Conservation (phyloP, 1,140 invertebrate genomes). For the Heliconius hermathena region DNA sequence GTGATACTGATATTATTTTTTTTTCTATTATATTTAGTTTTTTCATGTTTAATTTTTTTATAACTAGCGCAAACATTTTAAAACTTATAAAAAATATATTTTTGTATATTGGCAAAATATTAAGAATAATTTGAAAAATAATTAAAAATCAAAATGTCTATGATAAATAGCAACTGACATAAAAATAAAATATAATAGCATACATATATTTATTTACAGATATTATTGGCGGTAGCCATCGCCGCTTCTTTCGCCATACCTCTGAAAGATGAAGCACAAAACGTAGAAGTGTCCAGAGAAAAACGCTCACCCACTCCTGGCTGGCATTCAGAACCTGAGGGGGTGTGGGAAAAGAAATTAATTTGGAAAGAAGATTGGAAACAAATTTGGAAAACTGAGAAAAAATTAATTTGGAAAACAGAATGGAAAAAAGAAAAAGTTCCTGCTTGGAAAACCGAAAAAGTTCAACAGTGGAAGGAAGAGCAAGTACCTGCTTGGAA, state of each 20-base stretch:
- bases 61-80: too few species aligned
- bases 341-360: constrained; percentile 88
- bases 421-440: constrained; percentile 84
- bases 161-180: not conserved
- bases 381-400: constrained; percentile 87
- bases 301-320: constrained; percentile 63
- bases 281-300: constrained; percentile 54
- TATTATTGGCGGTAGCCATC: constrained; percentile 61
- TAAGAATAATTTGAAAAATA: not conserved
- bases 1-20: too few species aligned
- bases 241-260: constrained; percentile 61
- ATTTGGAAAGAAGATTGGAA: constrained; percentile 90
- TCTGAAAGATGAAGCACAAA: constrained; percentile 54
- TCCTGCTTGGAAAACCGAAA: constrained; percentile 84
- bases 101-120: not conserved
- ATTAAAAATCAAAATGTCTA: not conserved
- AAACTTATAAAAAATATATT: too few species aligned
- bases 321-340: constrained; percentile 83
- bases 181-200: not conserved
- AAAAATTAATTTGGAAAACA: constrained; percentile 87
- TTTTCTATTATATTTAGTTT: too few species aligned
- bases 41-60: too few species aligned
- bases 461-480: constrained; percentile 86
- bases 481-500: constrained; percentile 86
- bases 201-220: constrained; percentile 51